Evolutionary conservation across 1,140 invertebrate species (phyloP).

Genomic region (Drosophila pseudoobscura): DNA sequence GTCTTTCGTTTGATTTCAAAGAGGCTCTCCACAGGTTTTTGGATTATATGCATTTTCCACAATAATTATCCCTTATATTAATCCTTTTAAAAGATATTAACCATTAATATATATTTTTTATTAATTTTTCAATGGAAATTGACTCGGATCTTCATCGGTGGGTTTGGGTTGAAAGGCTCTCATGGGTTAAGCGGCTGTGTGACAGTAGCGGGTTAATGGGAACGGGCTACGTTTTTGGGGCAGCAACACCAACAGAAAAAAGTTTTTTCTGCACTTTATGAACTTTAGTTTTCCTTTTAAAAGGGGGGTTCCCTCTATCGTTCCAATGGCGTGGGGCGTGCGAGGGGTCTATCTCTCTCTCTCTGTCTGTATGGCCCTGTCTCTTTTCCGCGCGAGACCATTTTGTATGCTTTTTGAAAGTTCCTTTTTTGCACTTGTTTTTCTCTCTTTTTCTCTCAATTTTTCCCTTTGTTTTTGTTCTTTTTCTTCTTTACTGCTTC

Average conservation of each 20-base stretch:
- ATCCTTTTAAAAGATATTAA: too few relatives aligned
- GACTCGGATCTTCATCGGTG: too few relatives aligned
- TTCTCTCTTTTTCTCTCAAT: conserved; percentile 34
- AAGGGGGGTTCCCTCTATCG: background rate
- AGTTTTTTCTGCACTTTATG: conserved; percentile 69
- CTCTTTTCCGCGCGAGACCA: conserved; percentile 39
- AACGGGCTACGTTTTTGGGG: conserved; percentile 15
- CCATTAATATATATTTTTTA: too few relatives aligned
- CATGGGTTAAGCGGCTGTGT: conserved; percentile 32
- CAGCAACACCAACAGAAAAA: conserved; percentile 27
- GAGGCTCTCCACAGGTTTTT: too few relatives aligned
- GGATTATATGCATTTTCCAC: too few relatives aligned
- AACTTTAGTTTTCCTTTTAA: conserved; percentile 45
- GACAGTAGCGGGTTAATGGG: conserved; percentile 26
- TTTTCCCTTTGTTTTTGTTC: conserved; percentile 45
- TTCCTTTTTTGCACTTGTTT: conserved; percentile 53
- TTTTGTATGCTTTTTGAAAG: conserved; percentile 66
- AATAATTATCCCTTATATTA: too few relatives aligned
- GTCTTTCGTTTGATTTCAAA: too few relatives aligned
- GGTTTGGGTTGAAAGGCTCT: background rate
- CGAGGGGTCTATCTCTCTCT: background rate
- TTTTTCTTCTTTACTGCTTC: conserved; percentile 42
- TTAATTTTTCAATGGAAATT: too few relatives aligned
- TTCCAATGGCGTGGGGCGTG: background rate
- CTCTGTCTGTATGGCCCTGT: conserved; percentile 3